Evolutionary conservation across 2,888 invertebrate species (phyloP).

Genomic region (Cheilosia impressa): DNA sequence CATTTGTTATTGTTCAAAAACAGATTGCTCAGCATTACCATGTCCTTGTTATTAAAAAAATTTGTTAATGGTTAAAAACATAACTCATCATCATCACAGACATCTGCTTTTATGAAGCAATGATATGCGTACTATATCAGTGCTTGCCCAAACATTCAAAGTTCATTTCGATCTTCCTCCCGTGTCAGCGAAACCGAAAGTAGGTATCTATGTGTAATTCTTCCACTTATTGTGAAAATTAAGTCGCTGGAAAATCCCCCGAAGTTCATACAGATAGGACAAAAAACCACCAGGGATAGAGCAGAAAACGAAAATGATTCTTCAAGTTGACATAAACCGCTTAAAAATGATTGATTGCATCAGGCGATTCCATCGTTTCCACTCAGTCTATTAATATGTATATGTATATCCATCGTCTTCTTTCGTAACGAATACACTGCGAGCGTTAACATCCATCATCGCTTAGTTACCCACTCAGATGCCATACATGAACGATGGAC

Average conservation of each 20-base stretch:
- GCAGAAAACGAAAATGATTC: constrained; percentile 48
- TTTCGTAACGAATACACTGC: constrained; percentile 14
- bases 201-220: not conserved
- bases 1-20: too few species aligned
- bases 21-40: too few species aligned
- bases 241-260: constrained; percentile 17
- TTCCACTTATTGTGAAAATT: not conserved
- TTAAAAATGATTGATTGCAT: constrained; percentile 74
- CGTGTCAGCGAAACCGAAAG: not conserved
- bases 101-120: too few species aligned
- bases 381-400: constrained; percentile 53
- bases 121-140: too few species aligned
- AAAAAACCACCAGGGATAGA: constrained; percentile 17
- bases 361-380: constrained; percentile 56
- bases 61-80: too few species aligned
- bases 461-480: constrained; percentile 28
- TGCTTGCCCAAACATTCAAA: not conserved
- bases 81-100: too few species aligned
- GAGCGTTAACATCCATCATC: constrained; percentile 63
- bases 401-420: constrained; percentile 26
- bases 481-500: not conserved
- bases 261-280: not conserved
- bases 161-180: not conserved
- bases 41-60: too few species aligned
- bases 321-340: constrained; percentile 67